Evolutionary conservation across 2,113 vertebrate genomes (phyloP), one percentile per base, ranked within the genome.

Genomic region (Arothron firmamentum): DNA sequence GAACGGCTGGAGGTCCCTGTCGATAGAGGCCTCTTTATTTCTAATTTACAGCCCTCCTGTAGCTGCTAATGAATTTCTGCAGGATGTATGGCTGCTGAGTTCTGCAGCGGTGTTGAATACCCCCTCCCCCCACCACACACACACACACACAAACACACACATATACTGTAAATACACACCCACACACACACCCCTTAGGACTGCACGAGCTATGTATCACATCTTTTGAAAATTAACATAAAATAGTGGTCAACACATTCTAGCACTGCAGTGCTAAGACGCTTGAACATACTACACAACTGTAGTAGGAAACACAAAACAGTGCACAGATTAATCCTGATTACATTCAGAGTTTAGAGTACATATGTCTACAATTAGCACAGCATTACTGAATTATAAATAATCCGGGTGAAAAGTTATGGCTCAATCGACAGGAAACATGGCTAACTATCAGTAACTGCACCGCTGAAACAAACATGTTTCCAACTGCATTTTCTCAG

Each of bases 21-120:
- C 62, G 73, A 73, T 58, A 45, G 65, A 71, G 48, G 50, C 71
- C 45, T 67, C 80, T 70, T 81, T 78, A 77, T 80, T 65, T 83
- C 72, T 78, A 73, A 87, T 85, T 87, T 80, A 83, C 76, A 66
- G 56, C 80, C 65, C 19, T 53, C 67, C 65, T 38, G 65, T 56
- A 78, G 70, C 69, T 61, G 74, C 65, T 69, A 72, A 75, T 73
- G 70, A 68, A 45, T 62, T 65, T 65, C 67, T 48, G 53, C 66
- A 52, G 63, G 61, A 79, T 72, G 65, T 74, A 75, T 57, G 59
- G 74, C 64, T 72, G 77, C 64, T 69, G 51, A 74, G 59, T 58
- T 64, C 55, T 25, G 53, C 49, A 41, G 20, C 7, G 13, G 55
- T 66, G 49, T 19, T 14, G 21, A 18, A 47, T 15, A 19, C 61